Base-by-base conservation (phyloP, 2,113 vertebrate genomes). In the Ia io region DNA sequence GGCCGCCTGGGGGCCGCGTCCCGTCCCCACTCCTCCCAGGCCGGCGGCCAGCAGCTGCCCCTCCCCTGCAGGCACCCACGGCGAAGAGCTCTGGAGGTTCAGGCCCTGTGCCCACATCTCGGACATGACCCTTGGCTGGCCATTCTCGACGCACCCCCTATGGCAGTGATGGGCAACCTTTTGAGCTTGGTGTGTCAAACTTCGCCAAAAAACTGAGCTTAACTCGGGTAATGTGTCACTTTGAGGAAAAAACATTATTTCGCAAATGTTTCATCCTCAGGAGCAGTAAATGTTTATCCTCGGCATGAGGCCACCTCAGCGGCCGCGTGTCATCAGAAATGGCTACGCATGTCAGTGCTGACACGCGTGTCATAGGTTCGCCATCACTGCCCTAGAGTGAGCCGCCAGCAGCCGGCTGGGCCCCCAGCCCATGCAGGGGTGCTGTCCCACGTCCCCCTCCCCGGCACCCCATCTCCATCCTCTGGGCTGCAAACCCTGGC, bases 21-120 rank as follows among this genome's bases (percentile, higher is more conserved):
- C 40, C 82, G 14, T 44, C 28, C 42, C 32, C 1, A 8, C 32
- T n/a, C 5, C 14, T 20, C 30, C 74, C 37, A 32, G 42, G 73
- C 51, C 42, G 3, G 10, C 1, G 1, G 11, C 7, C 0, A 0
- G 40, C 16, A 1, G 22, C n/a, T 49, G 25, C n/a, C 71, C 3
- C 3, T 2, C 13, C 13, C 30, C 44, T 5, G 4, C 61, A 56
- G 63, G 6, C 0, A 0, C 35, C 2, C 40, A 32, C 10, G 0
- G 42, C 18, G 14, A 11, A 22, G 12, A 63, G 22, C 5, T 17
- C 30, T 5, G 9, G 35, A 28, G 53, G 22, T 35, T 9, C 9
- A 32, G 40, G 10, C 1, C 0, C 28, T 22, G 63, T 0, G 17
- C 12, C 40, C 13, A 2, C 0, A 10, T 28, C 61, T 37, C 40